phyloP scores from a whole-genome alignment of 2,113 vertebrate species.

The Myxocyprinus asiaticus region DNA sequence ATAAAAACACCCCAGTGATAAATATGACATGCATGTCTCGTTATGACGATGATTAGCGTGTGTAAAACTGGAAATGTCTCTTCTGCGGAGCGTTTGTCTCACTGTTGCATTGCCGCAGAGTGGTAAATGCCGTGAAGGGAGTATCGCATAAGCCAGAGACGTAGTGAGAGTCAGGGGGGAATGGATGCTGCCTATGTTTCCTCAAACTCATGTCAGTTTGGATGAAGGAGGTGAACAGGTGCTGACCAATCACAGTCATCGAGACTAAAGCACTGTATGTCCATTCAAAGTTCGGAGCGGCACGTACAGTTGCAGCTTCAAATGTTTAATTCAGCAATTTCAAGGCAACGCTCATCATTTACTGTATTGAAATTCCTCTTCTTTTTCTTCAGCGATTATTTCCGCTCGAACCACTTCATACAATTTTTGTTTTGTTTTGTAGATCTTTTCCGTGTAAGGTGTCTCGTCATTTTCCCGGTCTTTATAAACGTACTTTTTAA shows the following conservation, averaged over 20 bases:
- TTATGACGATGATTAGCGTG: background rate
- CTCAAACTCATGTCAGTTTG: conserved; percentile 77
- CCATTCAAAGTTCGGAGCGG: conserved; percentile 50
- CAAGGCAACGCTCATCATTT: too few species aligned
- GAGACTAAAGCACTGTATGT: conserved; percentile 57
- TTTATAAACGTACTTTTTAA: too few species aligned
- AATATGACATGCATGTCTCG: conserved; percentile 65
- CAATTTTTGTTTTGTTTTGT: too few species aligned
- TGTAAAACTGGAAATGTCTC: background rate
- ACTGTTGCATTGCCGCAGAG: conserved; percentile 10
- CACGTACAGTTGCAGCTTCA: background rate
- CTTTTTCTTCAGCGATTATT: too few species aligned
- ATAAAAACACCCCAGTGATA: conserved; percentile 63
- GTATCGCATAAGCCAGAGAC: background rate
- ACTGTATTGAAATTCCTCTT: too few species aligned
- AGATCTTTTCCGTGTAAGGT: too few species aligned
- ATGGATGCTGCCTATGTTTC: conserved; percentile 74
- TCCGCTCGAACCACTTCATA: too few species aligned
- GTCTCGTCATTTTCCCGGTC: too few species aligned
- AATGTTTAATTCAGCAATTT: too few species aligned
- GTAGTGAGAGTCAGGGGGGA: conserved; percentile 32
- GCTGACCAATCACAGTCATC: conserved; percentile 75
- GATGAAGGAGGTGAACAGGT: conserved; percentile 84
- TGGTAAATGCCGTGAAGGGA: conserved; percentile 1
- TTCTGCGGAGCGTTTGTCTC: background rate